phyloP scores from a whole-genome alignment of 2,113 vertebrate species.

The Gavia stellata region DNA sequence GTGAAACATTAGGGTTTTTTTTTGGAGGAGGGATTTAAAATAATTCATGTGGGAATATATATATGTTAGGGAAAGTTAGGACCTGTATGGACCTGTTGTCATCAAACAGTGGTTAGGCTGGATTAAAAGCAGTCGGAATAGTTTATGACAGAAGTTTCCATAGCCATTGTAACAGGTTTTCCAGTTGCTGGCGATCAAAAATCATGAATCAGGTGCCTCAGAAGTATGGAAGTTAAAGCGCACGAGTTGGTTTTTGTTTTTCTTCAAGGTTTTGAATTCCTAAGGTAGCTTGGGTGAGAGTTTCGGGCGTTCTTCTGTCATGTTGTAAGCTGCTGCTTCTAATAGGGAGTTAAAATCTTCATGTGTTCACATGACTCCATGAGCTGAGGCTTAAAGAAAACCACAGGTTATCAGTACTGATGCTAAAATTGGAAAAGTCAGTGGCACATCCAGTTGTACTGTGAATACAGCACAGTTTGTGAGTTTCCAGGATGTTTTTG shows the following conservation, averaged over 20 bases:
- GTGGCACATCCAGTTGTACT: neutral
- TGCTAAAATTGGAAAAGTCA: neutral
- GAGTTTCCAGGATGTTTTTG: neutral
- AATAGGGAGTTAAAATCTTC: neutral
- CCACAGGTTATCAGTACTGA: neutral
- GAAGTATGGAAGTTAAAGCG: neutral
- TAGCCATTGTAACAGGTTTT: neutral
- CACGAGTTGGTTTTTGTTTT: fast-evolving
- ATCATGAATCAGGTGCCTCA: neutral
- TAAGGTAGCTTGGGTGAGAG: neutral
- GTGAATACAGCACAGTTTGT: neutral
- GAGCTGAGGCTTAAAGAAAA: neutral
- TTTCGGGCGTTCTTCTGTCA: neutral
- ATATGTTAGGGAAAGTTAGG: neutral
- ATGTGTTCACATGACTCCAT: neutral
- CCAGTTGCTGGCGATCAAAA: neutral
- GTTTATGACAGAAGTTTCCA: neutral
- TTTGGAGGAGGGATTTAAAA: neutral
- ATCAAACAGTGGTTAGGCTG: neutral
- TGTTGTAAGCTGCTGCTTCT: neutral
- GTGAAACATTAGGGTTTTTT: fast-evolving
- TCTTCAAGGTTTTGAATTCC: neutral
- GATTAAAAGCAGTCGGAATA: neutral
- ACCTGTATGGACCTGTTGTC: neutral
- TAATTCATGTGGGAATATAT: neutral